Conservation (phyloP, 2,888 invertebrate species). For the Mimumesa dahlbomi region DNA sequence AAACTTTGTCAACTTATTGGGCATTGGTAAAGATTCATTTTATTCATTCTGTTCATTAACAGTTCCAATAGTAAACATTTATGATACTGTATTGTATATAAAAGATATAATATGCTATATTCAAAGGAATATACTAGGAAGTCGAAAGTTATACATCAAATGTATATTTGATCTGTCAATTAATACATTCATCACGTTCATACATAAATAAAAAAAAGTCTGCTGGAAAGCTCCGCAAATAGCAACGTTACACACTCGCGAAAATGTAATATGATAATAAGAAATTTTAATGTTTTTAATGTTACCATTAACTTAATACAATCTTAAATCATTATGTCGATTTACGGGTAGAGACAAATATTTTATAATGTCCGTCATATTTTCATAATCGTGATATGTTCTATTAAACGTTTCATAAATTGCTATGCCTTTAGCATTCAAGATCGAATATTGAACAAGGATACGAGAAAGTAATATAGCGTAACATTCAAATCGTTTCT, state of each 20-base stretch:
- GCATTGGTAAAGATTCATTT: background rate
- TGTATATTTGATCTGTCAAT: constrained; percentile 61
- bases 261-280: constrained; percentile 35
- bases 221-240: constrained; percentile 48
- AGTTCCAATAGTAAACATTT: constrained; percentile 13
- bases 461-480: constrained; percentile 10
- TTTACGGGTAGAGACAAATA: constrained; percentile 37
- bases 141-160: constrained; percentile 52
- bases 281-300: constrained; percentile 10
- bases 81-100: constrained; percentile 14
- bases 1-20: no score
- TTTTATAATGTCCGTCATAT: constrained; percentile 19
- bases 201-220: constrained; percentile 67
- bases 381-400: constrained; percentile 50
- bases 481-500: constrained; percentile 10
- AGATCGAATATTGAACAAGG: constrained; percentile 7
- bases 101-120: constrained; percentile 10
- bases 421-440: constrained; percentile 3
- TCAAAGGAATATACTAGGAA: constrained; percentile 6
- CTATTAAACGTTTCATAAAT: constrained; percentile 16
- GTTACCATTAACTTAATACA: constrained; percentile 23
- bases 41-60: background rate
- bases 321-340: constrained; percentile 38
- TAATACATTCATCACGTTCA: constrained; percentile 67
- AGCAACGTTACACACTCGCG: constrained; percentile 36